Evolutionary conservation across 1,140 invertebrate species (phyloP).

Genomic region (Papilio aristodemus): DNA sequence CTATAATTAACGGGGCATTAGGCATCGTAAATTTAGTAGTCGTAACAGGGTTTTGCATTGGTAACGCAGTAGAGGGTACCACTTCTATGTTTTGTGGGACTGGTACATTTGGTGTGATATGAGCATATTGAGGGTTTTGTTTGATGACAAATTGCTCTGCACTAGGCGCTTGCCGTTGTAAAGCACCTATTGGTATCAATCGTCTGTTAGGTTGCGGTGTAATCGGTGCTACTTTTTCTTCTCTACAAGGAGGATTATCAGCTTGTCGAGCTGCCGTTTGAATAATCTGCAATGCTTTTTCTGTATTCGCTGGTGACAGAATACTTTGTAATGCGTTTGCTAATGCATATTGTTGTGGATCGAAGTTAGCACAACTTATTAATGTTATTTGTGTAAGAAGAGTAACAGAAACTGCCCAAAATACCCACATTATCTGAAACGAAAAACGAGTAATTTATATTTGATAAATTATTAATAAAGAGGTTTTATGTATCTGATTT

Average conservation of each 20-base stretch:
- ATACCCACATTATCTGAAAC: constrained; percentile 7
- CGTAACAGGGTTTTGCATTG: constrained; percentile 25
- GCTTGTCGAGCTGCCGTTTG: constrained; percentile 31
- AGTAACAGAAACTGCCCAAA: background rate
- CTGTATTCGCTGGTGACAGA: constrained; percentile 39
- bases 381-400: constrained; percentile 24
- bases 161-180: background rate
- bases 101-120: constrained; percentile 3
- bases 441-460: too few relatives aligned
- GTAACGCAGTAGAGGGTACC: background rate
- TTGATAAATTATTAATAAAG: too few relatives aligned
- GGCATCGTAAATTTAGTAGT: constrained; percentile 27
- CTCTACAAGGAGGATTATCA: constrained; percentile 16
- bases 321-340: constrained; percentile 42
- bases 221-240: constrained; percentile 5
- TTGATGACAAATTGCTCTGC: constrained; percentile 1
- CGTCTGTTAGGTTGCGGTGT: background rate
- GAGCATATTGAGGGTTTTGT: constrained; percentile 1
- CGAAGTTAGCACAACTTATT: constrained; percentile 26
- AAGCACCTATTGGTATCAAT: background rate
- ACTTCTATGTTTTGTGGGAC: background rate
- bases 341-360: constrained; percentile 34
- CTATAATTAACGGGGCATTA: constrained; percentile 18
- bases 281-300: constrained; percentile 39
- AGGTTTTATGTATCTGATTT: too few relatives aligned